A percentile compares a stretch with the other conserved stretches of the same genome.
Conservation (phyloP, 2,113 vertebrate species). For the Numida meleagris region DNA sequence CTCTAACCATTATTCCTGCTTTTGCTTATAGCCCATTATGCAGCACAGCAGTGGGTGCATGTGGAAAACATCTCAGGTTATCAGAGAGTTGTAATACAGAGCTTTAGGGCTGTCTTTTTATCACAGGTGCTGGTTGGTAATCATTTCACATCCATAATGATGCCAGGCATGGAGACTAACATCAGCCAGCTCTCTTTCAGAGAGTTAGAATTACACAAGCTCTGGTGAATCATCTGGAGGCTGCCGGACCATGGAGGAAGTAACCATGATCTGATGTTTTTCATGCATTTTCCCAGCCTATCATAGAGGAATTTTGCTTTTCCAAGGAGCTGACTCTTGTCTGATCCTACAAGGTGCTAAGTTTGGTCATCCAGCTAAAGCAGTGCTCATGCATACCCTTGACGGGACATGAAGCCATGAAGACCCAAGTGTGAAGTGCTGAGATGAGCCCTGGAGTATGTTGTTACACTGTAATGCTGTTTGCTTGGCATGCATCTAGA, state of each 20-base stretch:
- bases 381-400: rapidly evolving
- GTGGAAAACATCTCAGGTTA: neutral
- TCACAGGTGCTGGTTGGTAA: neutral
- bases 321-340: neutral
- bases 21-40: neutral
- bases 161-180: neutral
- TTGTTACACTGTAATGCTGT: neutral
- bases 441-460: neutral
- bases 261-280: neutral
- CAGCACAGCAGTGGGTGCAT: neutral
- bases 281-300: neutral
- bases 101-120: neutral
- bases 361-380: neutral
- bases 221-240: neutral
- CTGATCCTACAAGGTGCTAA: neutral
- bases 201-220: neutral
- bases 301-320: neutral
- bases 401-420: neutral
- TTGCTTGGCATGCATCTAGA: neutral
- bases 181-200: neutral
- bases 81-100: neutral
- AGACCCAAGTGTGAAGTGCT: neutral
- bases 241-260: neutral
- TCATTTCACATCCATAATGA: neutral
- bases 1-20: neutral